These are phyloP conservation scores for Spheniscus humboldti DNA, from an alignment of 2,797 vertebrate species.

Conservation along the genomic window DNA sequence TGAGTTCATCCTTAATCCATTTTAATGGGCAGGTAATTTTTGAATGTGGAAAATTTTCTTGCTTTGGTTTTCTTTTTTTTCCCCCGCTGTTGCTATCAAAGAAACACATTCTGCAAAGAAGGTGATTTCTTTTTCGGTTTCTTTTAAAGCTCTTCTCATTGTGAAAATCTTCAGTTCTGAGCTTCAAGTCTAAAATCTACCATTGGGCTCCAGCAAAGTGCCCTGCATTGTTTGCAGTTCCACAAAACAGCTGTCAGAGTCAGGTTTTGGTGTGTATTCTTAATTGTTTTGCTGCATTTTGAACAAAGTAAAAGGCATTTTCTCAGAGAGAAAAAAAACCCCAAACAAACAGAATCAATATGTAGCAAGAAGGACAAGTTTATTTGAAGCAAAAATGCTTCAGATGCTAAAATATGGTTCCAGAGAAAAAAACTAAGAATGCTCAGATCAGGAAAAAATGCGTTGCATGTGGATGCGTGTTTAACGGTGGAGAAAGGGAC, in stretches of 20 bases:
- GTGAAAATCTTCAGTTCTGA: not conserved
- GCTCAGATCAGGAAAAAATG: not conserved
- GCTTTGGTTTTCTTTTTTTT: not conserved
- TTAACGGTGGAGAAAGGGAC: not conserved
- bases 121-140: not conserved
- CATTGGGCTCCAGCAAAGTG: not conserved
- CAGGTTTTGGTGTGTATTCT: not conserved
- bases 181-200: not conserved
- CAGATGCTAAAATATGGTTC: not conserved
- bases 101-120: not conserved
- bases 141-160: not conserved
- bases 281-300: not conserved
- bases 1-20: not conserved
- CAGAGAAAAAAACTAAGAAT: not conserved
- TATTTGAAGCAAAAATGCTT: not conserved
- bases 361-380: not conserved
- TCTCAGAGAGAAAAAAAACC: not conserved
- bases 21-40: not conserved
- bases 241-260: not conserved
- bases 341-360: not conserved
- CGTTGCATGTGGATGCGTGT: rapidly evolving
- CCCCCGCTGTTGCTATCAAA: not conserved
- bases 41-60: not conserved
- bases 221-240: not conserved
- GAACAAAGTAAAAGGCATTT: not conserved